A percentile compares a stretch with the other conserved stretches of the same genome.
These are phyloP conservation scores for Talpa occidentalis DNA, from an alignment of 2,113 vertebrate genomes.

Conservation along the genomic window DNA sequence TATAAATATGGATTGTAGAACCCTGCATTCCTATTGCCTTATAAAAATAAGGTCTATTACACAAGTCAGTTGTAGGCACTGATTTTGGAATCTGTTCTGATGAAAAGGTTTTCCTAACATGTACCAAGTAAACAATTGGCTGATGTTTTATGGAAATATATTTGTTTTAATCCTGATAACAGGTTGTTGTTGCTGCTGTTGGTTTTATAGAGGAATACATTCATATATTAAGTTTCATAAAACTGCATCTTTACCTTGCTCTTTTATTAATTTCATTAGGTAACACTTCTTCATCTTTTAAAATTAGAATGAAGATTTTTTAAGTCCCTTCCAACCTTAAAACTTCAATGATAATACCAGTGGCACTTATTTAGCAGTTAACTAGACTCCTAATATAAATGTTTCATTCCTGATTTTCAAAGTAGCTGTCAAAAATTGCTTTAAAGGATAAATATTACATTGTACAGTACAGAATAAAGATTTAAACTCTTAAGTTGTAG, in stretches of 20 bases:
- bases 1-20: neutral
- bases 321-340: neutral
- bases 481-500: neutral
- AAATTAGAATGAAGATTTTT: constrained; percentile 1
- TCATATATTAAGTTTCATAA: neutral
- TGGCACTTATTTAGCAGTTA: neutral
- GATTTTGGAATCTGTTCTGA: neutral
- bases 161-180: neutral
- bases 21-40: neutral
- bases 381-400: neutral
- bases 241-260: neutral
- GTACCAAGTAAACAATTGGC: neutral
- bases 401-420: constrained; percentile 32
- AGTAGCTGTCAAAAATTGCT: neutral
- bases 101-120: neutral
- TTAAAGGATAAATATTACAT: neutral
- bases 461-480: neutral
- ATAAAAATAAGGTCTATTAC: neutral
- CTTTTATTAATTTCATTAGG: neutral
- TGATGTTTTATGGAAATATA: neutral
- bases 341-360: neutral
- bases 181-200: neutral
- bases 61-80: neutral
- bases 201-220: neutral
- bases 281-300: neutral